Conservation (phyloP, 2,113 vertebrate genomes). For the Mesembrinibis cayennensis region DNA sequence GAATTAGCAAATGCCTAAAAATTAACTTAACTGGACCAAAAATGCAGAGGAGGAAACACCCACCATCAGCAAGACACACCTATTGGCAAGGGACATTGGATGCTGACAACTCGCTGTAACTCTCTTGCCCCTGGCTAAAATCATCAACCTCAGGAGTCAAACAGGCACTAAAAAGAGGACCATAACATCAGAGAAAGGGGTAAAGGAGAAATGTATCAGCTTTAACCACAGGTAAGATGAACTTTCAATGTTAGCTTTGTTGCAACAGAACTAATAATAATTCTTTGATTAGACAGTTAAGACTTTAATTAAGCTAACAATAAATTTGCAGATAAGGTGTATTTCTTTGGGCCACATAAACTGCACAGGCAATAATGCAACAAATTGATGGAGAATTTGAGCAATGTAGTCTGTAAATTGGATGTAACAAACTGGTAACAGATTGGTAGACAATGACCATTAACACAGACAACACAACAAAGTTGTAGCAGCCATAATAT, state of each 20-base stretch:
- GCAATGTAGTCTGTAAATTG: neutral
- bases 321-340: neutral
- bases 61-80: neutral
- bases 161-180: neutral
- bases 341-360: neutral
- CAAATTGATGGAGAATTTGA: neutral
- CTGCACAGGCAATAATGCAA: neutral
- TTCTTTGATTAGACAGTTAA: neutral
- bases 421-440: neutral
- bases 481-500: neutral
- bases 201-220: neutral
- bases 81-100: neutral
- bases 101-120: neutral
- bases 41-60: neutral
- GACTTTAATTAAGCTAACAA: neutral
- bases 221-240: neutral
- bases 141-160: neutral
- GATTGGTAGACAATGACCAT: neutral
- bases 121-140: neutral
- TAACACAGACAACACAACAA: neutral
- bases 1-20: neutral
- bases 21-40: neutral
- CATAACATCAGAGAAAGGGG: neutral
- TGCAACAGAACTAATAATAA: neutral
- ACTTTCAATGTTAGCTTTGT: neutral